phyloP scores from a whole-genome alignment of 23 tunicate species.

The Trididemnum miniatum region DNA sequence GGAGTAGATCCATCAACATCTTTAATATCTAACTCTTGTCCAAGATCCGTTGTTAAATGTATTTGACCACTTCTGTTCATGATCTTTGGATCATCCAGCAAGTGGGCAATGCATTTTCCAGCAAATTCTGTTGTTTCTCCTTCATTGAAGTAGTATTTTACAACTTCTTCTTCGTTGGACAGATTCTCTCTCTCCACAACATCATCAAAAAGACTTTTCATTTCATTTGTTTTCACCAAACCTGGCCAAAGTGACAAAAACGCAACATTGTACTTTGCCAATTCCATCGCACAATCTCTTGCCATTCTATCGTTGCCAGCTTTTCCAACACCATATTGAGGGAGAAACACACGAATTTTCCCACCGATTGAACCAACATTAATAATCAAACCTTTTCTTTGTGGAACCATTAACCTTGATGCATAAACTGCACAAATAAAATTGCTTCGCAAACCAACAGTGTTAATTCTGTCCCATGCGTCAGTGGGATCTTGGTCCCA shows the following conservation, averaged over 20 bases:
- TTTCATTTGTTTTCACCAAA: constrained; percentile 71
- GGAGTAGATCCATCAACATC: constrained; percentile 30
- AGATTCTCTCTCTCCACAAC: background rate
- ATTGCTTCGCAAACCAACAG: constrained; percentile 43
- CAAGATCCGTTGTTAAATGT: constrained; percentile 5
- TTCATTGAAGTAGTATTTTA: too few relatives aligned
- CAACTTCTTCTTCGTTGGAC: background rate
- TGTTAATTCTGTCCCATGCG: background rate
- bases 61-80: constrained; percentile 35
- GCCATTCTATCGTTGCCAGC: constrained; percentile 90
- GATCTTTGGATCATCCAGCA: constrained; percentile 1
- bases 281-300: constrained; percentile 74
- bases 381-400: constrained; percentile 65
- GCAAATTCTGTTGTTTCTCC: background rate
- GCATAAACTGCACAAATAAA: constrained; percentile 69
- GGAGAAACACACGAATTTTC: constrained; percentile 31
- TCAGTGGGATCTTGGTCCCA: background rate
- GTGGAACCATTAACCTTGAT: constrained; percentile 61
- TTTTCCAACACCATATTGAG: constrained; percentile 76
- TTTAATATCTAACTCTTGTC: background rate
- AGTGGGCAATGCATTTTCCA: background rate
- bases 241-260: constrained; percentile 94
- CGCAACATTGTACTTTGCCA: constrained; percentile 61
- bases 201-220: background rate
- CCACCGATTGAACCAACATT: constrained; percentile 71